phyloP scores from a whole-genome alignment of 2,113 vertebrate genomes.

The Perognathus longimembris region DNA sequence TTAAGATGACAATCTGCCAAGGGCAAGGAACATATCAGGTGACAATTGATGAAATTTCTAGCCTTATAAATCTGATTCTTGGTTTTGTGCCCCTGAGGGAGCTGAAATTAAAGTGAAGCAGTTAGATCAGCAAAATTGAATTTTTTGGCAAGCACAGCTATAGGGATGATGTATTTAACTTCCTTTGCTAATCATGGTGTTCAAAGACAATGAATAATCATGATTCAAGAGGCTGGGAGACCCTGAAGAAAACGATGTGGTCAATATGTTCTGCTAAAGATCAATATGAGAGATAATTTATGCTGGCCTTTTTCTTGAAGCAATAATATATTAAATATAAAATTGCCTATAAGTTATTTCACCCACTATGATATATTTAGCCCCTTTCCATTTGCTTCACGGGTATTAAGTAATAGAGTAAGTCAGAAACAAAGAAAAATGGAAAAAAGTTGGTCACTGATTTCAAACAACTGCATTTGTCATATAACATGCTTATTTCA shows the following conservation, averaged over 20 bases:
- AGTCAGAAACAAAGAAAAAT: neutral
- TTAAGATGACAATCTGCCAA: constrained; percentile 39
- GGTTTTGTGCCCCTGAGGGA: constrained; percentile 39
- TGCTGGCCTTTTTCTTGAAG: neutral
- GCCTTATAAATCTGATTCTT: constrained; percentile 62
- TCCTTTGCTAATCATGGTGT: constrained; percentile 50
- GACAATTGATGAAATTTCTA: constrained; percentile 51
- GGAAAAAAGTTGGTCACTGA: neutral
- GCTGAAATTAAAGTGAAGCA: constrained; percentile 62
- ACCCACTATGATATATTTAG: neutral
- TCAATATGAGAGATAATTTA: constrained; percentile 36
- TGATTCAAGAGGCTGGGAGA: constrained; percentile 12
- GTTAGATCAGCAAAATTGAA: constrained; percentile 51
- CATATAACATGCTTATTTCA: neutral
- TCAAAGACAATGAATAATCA: neutral
- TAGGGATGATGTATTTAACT: constrained; percentile 19
- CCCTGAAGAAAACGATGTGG: neutral
- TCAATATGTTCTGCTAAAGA: neutral
- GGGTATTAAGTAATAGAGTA: neutral
- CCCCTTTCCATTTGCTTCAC: neutral
- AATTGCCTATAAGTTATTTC: neutral
- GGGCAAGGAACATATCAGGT: constrained; percentile 56
- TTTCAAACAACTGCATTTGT: constrained; percentile 2
- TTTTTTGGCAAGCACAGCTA: constrained; percentile 51
- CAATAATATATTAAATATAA: neutral